Base-by-base conservation (phyloP, 2,797 vertebrate species). In the Ciconia nigra region DNA sequence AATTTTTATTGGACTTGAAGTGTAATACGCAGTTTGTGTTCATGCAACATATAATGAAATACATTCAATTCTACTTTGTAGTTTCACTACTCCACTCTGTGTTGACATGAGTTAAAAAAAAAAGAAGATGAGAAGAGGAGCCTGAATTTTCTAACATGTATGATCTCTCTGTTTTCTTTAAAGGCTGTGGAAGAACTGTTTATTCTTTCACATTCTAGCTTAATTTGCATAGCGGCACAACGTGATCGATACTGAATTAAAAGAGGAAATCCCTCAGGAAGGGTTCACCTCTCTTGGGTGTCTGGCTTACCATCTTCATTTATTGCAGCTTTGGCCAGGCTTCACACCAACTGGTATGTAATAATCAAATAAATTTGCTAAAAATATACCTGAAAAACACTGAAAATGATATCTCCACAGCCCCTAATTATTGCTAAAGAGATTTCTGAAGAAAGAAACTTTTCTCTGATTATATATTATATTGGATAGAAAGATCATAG, bases 221-320 rank as follows among this genome's bases (percentile, higher is more conserved):
- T 58, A 15, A 90, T 81, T 83, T 79, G 35, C 46, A 51, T 21
- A 73, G 46, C 4, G 4, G 51, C 25, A 66, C 14, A 46, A 44
- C 1, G 4, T 4, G 6, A 62, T 51, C 0, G 0, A 54, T 55
- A 17, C 2, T 47, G 35, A 92, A 42, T 73, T 55, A 72, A 74
- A 74, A 92, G n/a, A 90, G 8, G 8, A 79, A 94, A 79, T 69
- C 33, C 57, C 33, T 84, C 35, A 46, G 55, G n/a, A 91, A 41
- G 6, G 7, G 9, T 76, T 84, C 7, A 69, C 13, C 6, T 76
- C 33, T 61, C 59, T 62, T 88, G 47, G 15, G 31, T 58, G 31
- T 63, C 51, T 90, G 12, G 6, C 65, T 25, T 73, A 51, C 35
- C 25, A 59, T 55, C 11, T 46, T 87, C 8, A 72, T 41, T 51